Evolutionary conservation across 2,113 vertebrate genomes (phyloP), one percentile per base, ranked within the genome.

Genomic region (Takifugu bimaculatus): DNA sequence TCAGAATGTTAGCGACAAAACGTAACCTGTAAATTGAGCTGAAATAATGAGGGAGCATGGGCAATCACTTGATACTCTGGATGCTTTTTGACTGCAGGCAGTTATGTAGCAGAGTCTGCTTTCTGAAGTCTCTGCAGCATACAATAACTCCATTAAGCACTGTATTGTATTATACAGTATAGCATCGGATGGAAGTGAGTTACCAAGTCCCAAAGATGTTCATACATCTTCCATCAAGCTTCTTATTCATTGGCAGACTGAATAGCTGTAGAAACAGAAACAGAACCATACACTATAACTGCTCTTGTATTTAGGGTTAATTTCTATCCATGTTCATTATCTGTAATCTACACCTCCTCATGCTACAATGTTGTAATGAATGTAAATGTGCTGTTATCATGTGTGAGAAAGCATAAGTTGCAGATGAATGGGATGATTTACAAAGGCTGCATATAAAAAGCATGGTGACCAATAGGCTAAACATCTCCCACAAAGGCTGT

Each of bases 391-490:
- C 51, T 25, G 68, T 52, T 50, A 42, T 28, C 49, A 29, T 63
- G 68, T 65, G 76, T 78, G 78, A 73, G 72, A 79, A 80, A 74
- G 49, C 43, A 69, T 74, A 83, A 78, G 70, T 60, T 52, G 20
- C 60, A 44, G 57, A 35, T 85, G 75, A 83, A 81, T 80, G 81
- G 45, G 55, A 74, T 75, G 78, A 78, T 84, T 79, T 84, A 82
- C 71, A 65, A 63, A 61, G 71, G 69, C 48, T 75, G 72, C 65
- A 80, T 83, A 65, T 83, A 70, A 78, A 80, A 76, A 67, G 43
- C n/a, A 9, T 2, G 15, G 50, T 1, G 26, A 64, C 82, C 82
- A 83, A 80, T 73, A 59, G 68, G 51, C 45, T 43, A 55, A 72
- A 65, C 54, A 35, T 66, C 63, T 63, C 45, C 61, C 51, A 70